These are phyloP conservation scores for Sebastes matsubarae DNA, from an alignment of 2,797 vertebrate genomes.

Conservation along the genomic window DNA sequence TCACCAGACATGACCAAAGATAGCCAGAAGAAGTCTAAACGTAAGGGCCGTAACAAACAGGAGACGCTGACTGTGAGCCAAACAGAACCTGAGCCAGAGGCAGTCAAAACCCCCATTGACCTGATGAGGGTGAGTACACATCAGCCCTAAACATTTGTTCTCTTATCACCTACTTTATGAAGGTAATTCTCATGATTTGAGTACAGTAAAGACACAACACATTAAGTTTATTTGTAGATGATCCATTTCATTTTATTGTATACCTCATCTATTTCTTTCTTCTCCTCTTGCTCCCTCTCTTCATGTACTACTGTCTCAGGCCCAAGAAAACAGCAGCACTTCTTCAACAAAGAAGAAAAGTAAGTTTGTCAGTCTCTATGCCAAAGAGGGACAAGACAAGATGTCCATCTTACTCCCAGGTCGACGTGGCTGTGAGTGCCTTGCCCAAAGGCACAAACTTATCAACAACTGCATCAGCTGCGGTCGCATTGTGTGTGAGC, in stretches of 20 bases:
- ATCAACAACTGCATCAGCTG: conserved; percentile 97
- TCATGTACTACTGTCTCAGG: conserved; percentile 68
- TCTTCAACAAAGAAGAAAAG: conserved; percentile 90
- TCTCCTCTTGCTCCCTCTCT: background rate
- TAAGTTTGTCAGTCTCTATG: conserved; percentile 92
- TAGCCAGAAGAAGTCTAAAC: conserved; percentile 87
- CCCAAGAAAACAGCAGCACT: conserved; percentile 81
- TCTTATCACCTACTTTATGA: background rate
- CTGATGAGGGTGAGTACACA: conserved; percentile 86
- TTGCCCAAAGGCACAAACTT: conserved; percentile 95
- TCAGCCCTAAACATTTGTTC: background rate
- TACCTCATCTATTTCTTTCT: background rate
- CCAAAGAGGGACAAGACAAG: conserved; percentile 92
- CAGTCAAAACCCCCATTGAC: conserved; percentile 95
- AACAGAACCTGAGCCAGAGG: conserved; percentile 76
- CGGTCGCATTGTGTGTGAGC: conserved; percentile 95
- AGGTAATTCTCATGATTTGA: background rate
- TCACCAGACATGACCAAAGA: conserved; percentile 82
- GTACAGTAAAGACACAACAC: background rate
- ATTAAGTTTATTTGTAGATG: background rate
- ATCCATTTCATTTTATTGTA: background rate
- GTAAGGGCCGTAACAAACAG: conserved; percentile 94
- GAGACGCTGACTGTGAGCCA: conserved; percentile 77
- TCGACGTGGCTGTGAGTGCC: conserved; percentile 91
- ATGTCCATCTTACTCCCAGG: conserved; percentile 91